Evolutionary conservation across 2,888 invertebrate species (phyloP).

Genomic region (Bellardia pandia): DNA sequence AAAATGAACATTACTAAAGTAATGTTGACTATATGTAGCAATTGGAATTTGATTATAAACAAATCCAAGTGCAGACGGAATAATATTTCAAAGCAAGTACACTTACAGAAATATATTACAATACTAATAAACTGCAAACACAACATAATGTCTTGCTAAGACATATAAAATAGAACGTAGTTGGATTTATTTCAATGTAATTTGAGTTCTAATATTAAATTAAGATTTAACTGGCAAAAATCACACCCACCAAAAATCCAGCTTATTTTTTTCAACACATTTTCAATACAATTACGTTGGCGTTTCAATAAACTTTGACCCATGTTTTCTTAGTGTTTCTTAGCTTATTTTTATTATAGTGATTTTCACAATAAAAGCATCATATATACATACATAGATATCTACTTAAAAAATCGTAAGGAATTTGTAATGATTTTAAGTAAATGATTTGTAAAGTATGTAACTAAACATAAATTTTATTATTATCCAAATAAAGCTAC

Average conservation of each 20-base stretch:
- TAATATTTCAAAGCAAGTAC: not conserved
- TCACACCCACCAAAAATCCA: too few species aligned
- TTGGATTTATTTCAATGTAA: not conserved
- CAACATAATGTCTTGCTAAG: too few species aligned
- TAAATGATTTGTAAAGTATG: not conserved
- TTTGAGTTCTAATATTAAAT: not conserved
- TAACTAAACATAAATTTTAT: not conserved
- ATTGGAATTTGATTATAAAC: slow-evolving; percentile 25
- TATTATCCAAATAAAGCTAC: too few species aligned
- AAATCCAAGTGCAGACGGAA: not conserved
- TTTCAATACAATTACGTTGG: slow-evolving; percentile 4
- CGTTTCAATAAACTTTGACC: slow-evolving; percentile 22
- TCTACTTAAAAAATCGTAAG: not conserved
- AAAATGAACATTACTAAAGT: not conserved
- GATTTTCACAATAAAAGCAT: slow-evolving; percentile 1
- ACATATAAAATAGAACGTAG: too few species aligned
- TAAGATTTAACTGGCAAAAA: not conserved
- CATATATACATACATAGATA: not conserved
- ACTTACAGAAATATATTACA: too few species aligned
- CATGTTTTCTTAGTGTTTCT: not conserved
- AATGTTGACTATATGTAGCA: not conserved
- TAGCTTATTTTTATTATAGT: not conserved
- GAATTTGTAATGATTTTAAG: not conserved
- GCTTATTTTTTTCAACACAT: not conserved
- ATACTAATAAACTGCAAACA: too few species aligned